phyloP scores from a whole-genome alignment of 2,113 vertebrate species.

The Naja naja region DNA sequence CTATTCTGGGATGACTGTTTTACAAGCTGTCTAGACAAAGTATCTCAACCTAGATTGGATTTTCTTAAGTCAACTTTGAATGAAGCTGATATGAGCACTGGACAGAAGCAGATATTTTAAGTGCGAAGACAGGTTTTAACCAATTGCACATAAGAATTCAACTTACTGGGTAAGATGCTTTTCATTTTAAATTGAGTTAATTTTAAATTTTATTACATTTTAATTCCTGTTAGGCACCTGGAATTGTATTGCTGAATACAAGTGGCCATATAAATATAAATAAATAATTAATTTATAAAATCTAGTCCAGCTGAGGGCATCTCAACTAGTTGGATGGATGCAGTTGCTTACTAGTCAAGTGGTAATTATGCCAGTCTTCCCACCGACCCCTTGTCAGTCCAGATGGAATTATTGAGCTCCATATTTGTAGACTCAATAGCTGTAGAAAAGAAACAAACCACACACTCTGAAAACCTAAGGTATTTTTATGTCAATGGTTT shows the following conservation, averaged over 20 bases:
- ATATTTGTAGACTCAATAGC: not conserved
- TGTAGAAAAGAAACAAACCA: not conserved
- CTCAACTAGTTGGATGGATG: not conserved
- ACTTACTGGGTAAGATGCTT: not conserved
- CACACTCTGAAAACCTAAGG: not conserved
- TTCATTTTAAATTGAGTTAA: not conserved
- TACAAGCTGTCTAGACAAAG: not conserved
- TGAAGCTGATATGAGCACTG: not conserved
- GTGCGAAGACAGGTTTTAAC: not conserved
- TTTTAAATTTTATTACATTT: not conserved
- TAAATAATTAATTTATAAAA: not conserved
- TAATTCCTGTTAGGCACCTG: not conserved
- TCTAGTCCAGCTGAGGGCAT: not conserved
- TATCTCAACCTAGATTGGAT: not conserved
- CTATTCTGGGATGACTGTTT: not conserved
- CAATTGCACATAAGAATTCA: not conserved
- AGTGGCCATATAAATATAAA: not conserved
- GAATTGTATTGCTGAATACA: not conserved
- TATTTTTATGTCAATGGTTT: not conserved
- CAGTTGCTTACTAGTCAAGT: not conserved
- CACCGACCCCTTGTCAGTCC: not conserved
- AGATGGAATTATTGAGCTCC: not conserved
- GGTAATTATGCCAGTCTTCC: not conserved
- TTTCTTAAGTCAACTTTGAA: not conserved
- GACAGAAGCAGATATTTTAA: not conserved